phyloP scores from a whole-genome alignment of 2,113 vertebrate species.

The Caloenas nicobarica region DNA sequence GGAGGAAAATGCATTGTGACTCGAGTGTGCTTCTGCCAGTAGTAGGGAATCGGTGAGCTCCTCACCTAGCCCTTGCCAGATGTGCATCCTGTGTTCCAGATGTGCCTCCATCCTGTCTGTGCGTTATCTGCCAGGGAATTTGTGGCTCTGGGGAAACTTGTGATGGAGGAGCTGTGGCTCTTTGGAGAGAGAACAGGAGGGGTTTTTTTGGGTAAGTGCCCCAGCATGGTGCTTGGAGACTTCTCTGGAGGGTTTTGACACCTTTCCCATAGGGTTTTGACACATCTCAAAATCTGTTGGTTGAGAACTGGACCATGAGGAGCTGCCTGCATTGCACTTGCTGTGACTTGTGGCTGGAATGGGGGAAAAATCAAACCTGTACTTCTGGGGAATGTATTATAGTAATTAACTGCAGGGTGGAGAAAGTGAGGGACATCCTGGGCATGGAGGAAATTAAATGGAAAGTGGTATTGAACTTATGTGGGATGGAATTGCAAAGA shows the following conservation, averaged over 20 bases:
- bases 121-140: neutral
- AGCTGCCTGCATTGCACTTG: neutral
- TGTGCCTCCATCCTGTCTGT: neutral
- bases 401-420: conserved; percentile 30
- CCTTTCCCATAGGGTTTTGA: neutral
- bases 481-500: conserved; percentile 29
- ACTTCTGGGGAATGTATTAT: neutral
- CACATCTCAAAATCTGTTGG: neutral
- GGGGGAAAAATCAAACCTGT: neutral
- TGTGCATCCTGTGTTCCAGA: fast-evolving
- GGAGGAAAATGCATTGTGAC: fast-evolving
- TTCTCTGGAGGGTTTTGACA: neutral
- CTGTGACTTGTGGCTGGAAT: neutral
- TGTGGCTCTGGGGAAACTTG: neutral
- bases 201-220: neutral
- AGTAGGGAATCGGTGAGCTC: neutral
- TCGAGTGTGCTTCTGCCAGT: neutral
- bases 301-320: neutral
- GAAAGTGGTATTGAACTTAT: conserved; percentile 42
- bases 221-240: neutral
- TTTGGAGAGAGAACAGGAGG: neutral
- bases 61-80: neutral
- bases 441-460: conserved; percentile 11
- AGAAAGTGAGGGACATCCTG: neutral
- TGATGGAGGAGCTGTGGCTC: neutral